phyloP scores from a whole-genome alignment of 2,797 vertebrate species.

The Graptemys geographica region DNA sequence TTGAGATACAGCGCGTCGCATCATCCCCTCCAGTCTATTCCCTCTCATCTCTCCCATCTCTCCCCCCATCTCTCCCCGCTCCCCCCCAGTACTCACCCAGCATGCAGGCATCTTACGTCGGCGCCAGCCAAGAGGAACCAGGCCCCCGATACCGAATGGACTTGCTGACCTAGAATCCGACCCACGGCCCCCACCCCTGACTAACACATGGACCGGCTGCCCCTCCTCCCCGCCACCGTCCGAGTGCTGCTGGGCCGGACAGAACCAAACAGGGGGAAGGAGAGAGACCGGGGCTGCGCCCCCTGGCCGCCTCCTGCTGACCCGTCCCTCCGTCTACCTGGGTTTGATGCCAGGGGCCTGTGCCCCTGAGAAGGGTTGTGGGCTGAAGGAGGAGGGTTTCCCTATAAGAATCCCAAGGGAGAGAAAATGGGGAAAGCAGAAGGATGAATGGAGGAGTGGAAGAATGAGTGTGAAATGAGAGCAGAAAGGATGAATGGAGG shows the following conservation, averaged over 20 bases:
- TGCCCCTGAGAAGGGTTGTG: neutral
- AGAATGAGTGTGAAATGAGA: neutral
- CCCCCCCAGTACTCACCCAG: conserved; percentile 40
- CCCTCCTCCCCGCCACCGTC: neutral
- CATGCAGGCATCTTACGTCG: conserved; percentile 51
- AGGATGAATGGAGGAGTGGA: neutral
- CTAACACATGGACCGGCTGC: neutral
- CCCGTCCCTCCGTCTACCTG: neutral
- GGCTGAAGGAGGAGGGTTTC: neutral
- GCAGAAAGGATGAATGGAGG: neutral
- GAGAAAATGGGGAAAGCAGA: neutral
- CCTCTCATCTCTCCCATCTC: neutral
- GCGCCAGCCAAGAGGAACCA: conserved; percentile 33
- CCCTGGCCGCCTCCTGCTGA: neutral
- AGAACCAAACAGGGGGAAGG: neutral
- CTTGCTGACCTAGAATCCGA: conserved; percentile 34
- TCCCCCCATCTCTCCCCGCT: neutral
- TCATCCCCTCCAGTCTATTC: neutral
- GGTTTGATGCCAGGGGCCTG: neutral
- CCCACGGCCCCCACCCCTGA: neutral
- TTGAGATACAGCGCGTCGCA: no score
- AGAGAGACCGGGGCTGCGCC: neutral
- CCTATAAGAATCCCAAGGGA: neutral
- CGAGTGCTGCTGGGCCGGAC: neutral
- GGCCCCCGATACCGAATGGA: conserved; percentile 24